Conservation (phyloP, 2,797 vertebrate genomes). For the Eulemur rubriventer region DNA sequence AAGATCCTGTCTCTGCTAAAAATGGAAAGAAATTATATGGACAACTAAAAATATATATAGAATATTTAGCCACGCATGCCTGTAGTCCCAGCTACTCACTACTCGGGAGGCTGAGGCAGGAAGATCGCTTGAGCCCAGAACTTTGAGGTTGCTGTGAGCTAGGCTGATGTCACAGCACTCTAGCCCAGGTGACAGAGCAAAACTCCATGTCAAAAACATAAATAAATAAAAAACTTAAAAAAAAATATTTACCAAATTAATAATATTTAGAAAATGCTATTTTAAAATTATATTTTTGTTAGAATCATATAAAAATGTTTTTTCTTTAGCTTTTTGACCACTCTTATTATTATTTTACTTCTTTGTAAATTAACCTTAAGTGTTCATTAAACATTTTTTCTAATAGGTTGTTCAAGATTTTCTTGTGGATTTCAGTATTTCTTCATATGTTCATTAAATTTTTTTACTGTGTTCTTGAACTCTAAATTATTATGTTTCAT, state of each 20-base stretch:
- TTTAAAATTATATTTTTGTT: slow-evolving; percentile 15
- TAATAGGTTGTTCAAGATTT: neutral
- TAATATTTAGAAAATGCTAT: neutral
- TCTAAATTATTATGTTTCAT: neutral
- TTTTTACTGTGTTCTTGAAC: neutral
- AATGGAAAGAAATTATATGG: too few species aligned
- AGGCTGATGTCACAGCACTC: too few species aligned
- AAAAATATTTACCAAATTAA: neutral
- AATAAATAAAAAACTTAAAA: too few species aligned
- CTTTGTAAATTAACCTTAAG: neutral
- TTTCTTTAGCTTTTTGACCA: neutral
- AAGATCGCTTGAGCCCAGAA: too few species aligned
- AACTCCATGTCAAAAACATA: too few species aligned
- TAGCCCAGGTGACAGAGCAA: too few species aligned
- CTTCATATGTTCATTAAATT: neutral
- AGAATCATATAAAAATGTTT: neutral
- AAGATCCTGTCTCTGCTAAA: too few species aligned
- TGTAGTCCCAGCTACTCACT: too few species aligned
- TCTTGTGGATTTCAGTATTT: neutral
- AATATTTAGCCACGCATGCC: too few species aligned
- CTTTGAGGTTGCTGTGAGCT: too few species aligned
- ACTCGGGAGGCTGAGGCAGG: too few species aligned
- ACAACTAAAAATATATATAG: too few species aligned
- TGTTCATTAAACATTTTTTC: neutral
- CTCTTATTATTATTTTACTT: neutral